Evolutionary conservation across 2,113 vertebrate species (phyloP), one percentile per base, ranked within the genome.

Genomic region (Forbesichthys papilliferus): DNA sequence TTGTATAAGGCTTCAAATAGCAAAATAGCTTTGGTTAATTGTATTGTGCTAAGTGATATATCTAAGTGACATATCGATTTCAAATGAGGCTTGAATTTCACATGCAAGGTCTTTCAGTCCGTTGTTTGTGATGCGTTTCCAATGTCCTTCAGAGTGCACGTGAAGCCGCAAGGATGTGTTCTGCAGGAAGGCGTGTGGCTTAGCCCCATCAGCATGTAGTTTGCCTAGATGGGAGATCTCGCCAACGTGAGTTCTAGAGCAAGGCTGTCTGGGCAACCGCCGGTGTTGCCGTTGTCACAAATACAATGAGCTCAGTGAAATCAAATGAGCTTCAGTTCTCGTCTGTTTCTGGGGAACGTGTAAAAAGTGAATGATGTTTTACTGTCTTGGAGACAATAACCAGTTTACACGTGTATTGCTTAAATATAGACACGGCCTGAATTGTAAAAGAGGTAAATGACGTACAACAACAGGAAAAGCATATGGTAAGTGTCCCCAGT

Each of bases 11-110:
- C 48, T 48, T 73, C 14, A 70, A 75, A 80, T 72, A 84, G 79
- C 82, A 70, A 49, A 11, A 61, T 63, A 46, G 61, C 79, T 68
- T 75, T 48, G 53, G 70, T 63, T 61, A 66, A 7, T 57, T 57
- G 65, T 14, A 3, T 67, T 48, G 65, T 51, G 78, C 51, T 48
- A 74, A 77, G 69, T 78, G 61, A 49, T 13, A 68, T 27, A 27
- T 27, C 27, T 27, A 27, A 27, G 27, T 27, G 27, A 67, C 71
- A 62, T 69, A 86, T 89, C 84, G 69, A 84, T 89, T 75, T 70
- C 7, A 57, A 80, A 74, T 80, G 68, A 61, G 65, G 55, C 78
- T 62, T 77, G 2, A 18, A 48, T 84, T 89, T 78, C 66, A 69
- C 70, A 69, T 65, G 27, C 49, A 51, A 61, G 47, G 61, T 51